Base-by-base conservation (phyloP, 2,888 invertebrate species). In the Mantis religiosa region DNA sequence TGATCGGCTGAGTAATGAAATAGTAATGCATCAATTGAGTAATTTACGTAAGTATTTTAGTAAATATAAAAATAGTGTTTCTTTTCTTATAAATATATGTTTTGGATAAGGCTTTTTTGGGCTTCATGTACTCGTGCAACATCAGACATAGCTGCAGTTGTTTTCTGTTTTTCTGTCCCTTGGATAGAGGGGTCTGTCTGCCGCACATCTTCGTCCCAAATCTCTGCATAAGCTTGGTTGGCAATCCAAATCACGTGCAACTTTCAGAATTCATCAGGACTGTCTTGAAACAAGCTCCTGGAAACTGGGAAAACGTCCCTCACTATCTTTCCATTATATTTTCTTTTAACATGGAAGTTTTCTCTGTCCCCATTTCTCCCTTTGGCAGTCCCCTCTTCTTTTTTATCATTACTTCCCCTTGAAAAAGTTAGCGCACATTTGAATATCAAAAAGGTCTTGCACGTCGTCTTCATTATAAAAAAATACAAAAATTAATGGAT, bases 371-470 rank as follows among this genome's bases (percentile, higher is more conserved):
- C 81, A 28, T 81, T 81, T 20, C 27, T 28, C 28, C 30, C 81
- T 82, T 87, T 87, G 28, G 28, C 28, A 28, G 81, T 20, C 27
- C 28, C 81, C 54, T 28, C 28, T 82, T 81, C 82, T 25, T 30
- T 81, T 25, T 20, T 30, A 87, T n/a, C 54, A 71, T 71, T 71
- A 71, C 25, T 71, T 71, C 54, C 54, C 54, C 54, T 71, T 71
- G 54, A 81, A 82, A 82, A 87, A 81, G 9, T 82, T 87, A 82
- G 83, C 30, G 83, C 81, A 84, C 86, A 89, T 90, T 90, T 88
- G 88, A 88, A 89, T 89, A 90, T 90, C 87, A 89, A 89, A 89
- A 87, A 87, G 82, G 85, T 47, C 84, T 89, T 86, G 83, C 85
- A 86, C 54, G 83, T 87, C 41, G 89, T 84, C 89, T 87, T 88